phyloP scores from a whole-genome alignment of 2,888 invertebrate species.

The Thymelicus acteon region DNA sequence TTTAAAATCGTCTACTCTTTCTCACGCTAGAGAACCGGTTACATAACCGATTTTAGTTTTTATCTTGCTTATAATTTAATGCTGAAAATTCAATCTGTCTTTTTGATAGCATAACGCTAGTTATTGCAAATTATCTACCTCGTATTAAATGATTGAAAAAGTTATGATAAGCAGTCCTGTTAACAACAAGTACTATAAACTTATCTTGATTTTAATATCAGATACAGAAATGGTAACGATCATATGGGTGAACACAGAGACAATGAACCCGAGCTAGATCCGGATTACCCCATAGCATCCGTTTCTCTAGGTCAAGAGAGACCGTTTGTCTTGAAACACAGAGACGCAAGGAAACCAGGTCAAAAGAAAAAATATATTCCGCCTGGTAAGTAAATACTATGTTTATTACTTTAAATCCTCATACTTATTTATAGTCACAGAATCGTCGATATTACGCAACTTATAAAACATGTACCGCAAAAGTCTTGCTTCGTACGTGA shows the following conservation, averaged over 20 bases:
- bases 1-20: no score
- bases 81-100: no score
- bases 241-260: slow-evolving; percentile 90
- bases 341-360: slow-evolving; percentile 80
- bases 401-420: slow-evolving; percentile 77
- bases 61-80: no score
- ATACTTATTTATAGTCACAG: slow-evolving; percentile 81
- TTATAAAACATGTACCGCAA: slow-evolving; percentile 92
- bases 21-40: no score
- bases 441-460: slow-evolving; percentile 83
- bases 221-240: slow-evolving; percentile 88
- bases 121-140: no score
- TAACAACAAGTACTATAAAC: not conserved
- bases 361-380: slow-evolving; percentile 70
- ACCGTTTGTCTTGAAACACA: slow-evolving; percentile 87
- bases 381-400: slow-evolving; percentile 60
- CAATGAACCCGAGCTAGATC: slow-evolving; percentile 87
- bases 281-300: slow-evolving; percentile 87
- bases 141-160: not conserved
- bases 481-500: slow-evolving; percentile 94
- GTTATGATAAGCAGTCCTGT: not conserved
- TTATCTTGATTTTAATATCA: slow-evolving; percentile 50
- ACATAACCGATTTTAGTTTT: no score
- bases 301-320: slow-evolving; percentile 87
- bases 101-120: not conserved